Conservation (phyloP, 2,797 vertebrate species). For the Macroramphosus scolopax region DNA sequence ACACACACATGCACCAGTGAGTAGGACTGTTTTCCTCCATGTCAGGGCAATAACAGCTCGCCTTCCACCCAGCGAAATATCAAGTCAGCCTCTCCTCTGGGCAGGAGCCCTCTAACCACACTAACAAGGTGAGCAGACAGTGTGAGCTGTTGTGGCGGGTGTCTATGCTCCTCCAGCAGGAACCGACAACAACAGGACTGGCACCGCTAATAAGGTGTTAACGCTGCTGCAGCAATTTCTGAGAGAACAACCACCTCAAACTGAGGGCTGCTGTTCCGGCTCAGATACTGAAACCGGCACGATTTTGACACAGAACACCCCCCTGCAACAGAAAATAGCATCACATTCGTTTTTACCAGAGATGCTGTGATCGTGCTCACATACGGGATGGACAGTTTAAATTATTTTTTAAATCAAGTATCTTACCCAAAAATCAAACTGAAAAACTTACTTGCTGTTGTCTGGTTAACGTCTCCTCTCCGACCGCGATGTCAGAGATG, state of each 20-base stretch:
- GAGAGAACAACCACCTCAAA: slow-evolving; percentile 30
- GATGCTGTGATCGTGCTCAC: slow-evolving; percentile 5
- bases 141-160: slow-evolving; percentile 43
- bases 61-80: slow-evolving; percentile 30
- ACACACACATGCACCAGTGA: slow-evolving; percentile 6
- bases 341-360: background rate
- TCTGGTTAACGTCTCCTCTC: too few species aligned
- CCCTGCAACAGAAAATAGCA: slow-evolving; percentile 4
- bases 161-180: slow-evolving; percentile 58
- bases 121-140: slow-evolving; percentile 69
- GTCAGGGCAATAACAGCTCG: slow-evolving; percentile 36
- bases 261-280: slow-evolving; percentile 13
- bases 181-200: slow-evolving; percentile 53
- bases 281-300: slow-evolving; percentile 16
- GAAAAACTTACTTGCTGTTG: too few species aligned
- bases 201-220: slow-evolving; percentile 66
- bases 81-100: slow-evolving; percentile 25
- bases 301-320: too few species aligned
- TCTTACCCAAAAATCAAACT: too few species aligned
- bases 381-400: slow-evolving; percentile 7
- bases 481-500: too few species aligned
- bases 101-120: slow-evolving; percentile 40
- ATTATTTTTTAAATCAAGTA: too few species aligned
- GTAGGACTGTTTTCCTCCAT: slow-evolving; percentile 27
- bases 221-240: slow-evolving; percentile 34